Conservation (phyloP, 2,888 invertebrate species). For the Cylindroiulus punctatus region DNA sequence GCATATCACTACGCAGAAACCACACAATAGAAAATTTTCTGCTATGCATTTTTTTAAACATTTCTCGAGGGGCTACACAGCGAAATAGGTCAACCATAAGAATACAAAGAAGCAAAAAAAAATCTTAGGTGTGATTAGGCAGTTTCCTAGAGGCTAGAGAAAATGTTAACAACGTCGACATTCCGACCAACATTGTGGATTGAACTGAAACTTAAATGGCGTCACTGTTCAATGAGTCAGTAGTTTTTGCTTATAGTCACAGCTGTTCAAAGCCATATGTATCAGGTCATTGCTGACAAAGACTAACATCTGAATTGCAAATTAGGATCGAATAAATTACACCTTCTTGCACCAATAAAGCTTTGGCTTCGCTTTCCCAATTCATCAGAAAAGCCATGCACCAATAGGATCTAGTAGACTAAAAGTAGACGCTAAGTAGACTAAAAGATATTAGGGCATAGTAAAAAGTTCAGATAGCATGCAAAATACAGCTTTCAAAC, state of each 20-base stretch:
- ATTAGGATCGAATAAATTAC: neutral
- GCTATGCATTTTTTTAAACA: neutral
- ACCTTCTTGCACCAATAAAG: neutral
- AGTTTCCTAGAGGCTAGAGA: neutral
- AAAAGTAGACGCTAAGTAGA: too few relatives aligned
- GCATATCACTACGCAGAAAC: neutral
- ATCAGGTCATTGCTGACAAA: neutral
- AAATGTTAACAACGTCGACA: too few relatives aligned
- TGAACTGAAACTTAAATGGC: neutral
- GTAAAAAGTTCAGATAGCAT: too few relatives aligned
- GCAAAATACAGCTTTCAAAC: too few relatives aligned
- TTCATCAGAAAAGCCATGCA: neutral
- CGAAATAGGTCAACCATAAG: conserved; percentile 11
- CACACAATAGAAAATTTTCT: neutral
- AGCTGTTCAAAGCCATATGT: neutral
- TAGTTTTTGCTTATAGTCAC: neutral
- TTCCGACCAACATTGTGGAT: neutral
- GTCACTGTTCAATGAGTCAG: neutral
- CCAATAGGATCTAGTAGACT: too few relatives aligned
- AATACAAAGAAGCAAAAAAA: neutral
- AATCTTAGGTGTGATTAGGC: too few relatives aligned
- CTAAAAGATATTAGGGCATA: too few relatives aligned
- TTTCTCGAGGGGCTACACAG: neutral
- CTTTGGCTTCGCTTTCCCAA: neutral
- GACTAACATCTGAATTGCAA: neutral